These are phyloP conservation scores for Dunckerocampus dactyliophorus DNA, from an alignment of 2,113 vertebrate species.

Conservation along the genomic window DNA sequence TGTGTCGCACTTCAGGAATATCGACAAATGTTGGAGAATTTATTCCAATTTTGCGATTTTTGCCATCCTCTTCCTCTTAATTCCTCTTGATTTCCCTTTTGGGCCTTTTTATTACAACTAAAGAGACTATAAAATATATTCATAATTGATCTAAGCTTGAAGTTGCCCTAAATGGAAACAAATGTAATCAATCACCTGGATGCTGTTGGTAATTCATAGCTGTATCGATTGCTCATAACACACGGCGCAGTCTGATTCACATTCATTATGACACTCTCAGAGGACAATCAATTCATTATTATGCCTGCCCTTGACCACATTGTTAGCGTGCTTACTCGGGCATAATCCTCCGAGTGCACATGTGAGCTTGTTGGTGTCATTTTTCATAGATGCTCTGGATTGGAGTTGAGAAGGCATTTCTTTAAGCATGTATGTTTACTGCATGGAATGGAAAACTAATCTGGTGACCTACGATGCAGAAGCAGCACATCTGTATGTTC, in stretches of 20 bases:
- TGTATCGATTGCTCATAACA: slow-evolving; percentile 61
- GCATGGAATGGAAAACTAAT: too few relatives aligned
- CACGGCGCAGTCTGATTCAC: slow-evolving; percentile 53
- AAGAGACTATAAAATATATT: slow-evolving; percentile 22
- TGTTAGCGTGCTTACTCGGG: slow-evolving; percentile 55
- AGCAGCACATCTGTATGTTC: too few relatives aligned
- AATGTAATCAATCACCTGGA: slow-evolving; percentile 59
- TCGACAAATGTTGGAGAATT: slow-evolving; percentile 74
- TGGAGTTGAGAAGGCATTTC: slow-evolving; percentile 5
- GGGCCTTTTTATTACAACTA: slow-evolving; percentile 7
- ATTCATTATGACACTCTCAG: slow-evolving; percentile 67
- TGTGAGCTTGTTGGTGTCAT: slow-evolving; percentile 22
- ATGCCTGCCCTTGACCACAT: slow-evolving; percentile 55
- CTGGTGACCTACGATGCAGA: too few relatives aligned
- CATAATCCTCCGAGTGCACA: slow-evolving; percentile 37
- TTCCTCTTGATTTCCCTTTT: not conserved
- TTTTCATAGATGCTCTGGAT: slow-evolving; percentile 25
- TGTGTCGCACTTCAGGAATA: slow-evolving; percentile 74
- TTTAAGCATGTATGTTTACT: not conserved
- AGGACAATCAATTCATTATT: slow-evolving; percentile 67
- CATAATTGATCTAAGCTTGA: slow-evolving; percentile 43
- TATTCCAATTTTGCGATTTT: slow-evolving; percentile 47
- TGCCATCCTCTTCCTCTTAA: not conserved
- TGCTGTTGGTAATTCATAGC: slow-evolving; percentile 43
- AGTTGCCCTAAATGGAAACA: slow-evolving; percentile 54